Evolutionary conservation across 2,113 vertebrate species (phyloP).

Genomic region (Hippopotamus amphibius): DNA sequence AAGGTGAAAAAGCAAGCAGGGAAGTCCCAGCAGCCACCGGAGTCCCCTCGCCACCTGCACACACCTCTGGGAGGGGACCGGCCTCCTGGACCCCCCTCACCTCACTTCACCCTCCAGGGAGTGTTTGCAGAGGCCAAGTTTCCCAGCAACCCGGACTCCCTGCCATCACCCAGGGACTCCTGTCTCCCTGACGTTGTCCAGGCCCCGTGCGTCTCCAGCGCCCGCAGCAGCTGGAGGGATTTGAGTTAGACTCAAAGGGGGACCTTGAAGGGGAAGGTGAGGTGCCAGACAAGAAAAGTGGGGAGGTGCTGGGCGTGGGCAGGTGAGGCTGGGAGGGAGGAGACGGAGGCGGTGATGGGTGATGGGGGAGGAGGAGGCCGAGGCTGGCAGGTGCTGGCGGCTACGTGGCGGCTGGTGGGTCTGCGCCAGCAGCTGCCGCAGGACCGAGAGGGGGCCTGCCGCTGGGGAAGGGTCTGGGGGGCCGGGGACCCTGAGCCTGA

Average conservation of each 20-base stretch:
- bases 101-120: too few relatives aligned
- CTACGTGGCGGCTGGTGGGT: neutral
- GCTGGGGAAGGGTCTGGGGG: slow-evolving; percentile 82
- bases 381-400: neutral
- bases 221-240: neutral
- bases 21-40: fast-evolving
- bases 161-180: neutral
- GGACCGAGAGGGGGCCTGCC: slow-evolving; percentile 13
- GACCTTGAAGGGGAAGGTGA: neutral
- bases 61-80: neutral
- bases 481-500: slow-evolving; percentile 66
- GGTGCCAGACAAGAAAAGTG: neutral
- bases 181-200: fast-evolving
- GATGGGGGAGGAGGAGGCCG: neutral
- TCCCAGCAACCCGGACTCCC: fast-evolving
- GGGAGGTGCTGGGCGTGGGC: neutral
- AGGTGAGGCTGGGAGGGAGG: neutral
- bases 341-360: too few relatives aligned
- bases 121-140: neutral
- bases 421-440: slow-evolving; percentile 24
- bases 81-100: neutral
- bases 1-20: fast-evolving
- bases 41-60: fast-evolving
- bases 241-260: neutral
- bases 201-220: neutral